phyloP scores from a whole-genome alignment of 2,797 vertebrate species.

The Hippocampus kuda region DNA sequence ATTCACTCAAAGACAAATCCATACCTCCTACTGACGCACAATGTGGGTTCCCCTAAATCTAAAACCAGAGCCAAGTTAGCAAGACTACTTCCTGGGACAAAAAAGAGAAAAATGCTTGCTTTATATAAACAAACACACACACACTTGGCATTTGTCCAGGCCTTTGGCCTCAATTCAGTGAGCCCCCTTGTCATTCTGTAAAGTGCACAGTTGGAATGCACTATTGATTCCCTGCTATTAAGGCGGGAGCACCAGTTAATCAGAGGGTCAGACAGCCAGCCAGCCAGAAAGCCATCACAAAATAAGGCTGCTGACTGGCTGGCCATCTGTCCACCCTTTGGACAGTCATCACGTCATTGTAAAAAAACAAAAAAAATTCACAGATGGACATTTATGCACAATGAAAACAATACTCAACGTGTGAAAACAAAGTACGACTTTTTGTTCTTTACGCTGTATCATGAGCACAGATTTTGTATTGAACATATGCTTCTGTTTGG shows the following conservation, averaged over 20 bases:
- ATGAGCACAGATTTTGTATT: too few relatives aligned
- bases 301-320: neutral
- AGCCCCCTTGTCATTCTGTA: slow-evolving; percentile 21
- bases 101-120: neutral
- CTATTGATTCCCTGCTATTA: slow-evolving; percentile 50
- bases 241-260: slow-evolving; percentile 45
- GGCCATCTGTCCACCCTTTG: neutral
- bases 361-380: neutral
- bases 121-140: neutral
- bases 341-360: neutral
- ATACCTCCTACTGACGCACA: neutral
- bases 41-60: neutral
- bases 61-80: neutral
- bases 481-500: too few relatives aligned
- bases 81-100: too few relatives aligned
- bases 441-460: too few relatives aligned
- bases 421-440: neutral
- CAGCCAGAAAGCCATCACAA: slow-evolving; percentile 1
- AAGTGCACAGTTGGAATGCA: slow-evolving; percentile 26
- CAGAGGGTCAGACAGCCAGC: slow-evolving; percentile 31
- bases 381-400: neutral
- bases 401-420: neutral
- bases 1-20: neutral
- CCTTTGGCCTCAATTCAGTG: slow-evolving; percentile 22
- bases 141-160: neutral